Evolutionary conservation across 2,888 invertebrate species (phyloP), one percentile per base, ranked within the genome.

Genomic region (Aphidius colemani): DNA sequence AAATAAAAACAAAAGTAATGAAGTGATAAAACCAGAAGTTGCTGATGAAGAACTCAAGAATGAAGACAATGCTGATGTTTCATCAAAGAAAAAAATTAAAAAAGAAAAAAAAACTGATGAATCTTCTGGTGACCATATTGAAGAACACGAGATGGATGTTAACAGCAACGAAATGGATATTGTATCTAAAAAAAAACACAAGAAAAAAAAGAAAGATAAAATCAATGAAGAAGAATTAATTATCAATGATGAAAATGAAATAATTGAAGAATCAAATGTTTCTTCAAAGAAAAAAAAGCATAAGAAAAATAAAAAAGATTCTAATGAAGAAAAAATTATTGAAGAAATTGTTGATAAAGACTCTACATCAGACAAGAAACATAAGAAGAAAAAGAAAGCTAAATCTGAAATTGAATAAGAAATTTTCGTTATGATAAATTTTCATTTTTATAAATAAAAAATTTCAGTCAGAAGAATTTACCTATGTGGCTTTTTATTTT

Each of bases 371-470:
- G 13, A 53, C 7, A 61, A 57, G 53, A 53, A 65, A 64, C 48
- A 65, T 63, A 71, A 66, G 55, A 75, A 71, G 10, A 72, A 73
- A 53, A 67, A 73, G 53, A 67, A 71, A 55, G 68, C 64, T 43
- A 66, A 64, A 53, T 63, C 46, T 49, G 44, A 49, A 58, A 48
- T 61, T 53, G 66, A 30, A 30, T 30, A 18, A 18, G 1, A 18
- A 18, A 2, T 18, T 18, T 18, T 18, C 2, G 13, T 18, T 18
- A 2, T 18, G 2, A 1, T 2, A 18, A 18, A 18, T 18, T 1
- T 1, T 18, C 13, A 18, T 18, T 30, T 30, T 30, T 30, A 30
- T 30, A 30, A 30, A 30, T 30, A 30, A 30, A 30, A 30, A 30
- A 5, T 30, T 30, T 30, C 30, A 30, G 3, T 30, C 5, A 5